Conservation (phyloP, 2,888 invertebrate genomes). For the Dryococelus australis region DNA sequence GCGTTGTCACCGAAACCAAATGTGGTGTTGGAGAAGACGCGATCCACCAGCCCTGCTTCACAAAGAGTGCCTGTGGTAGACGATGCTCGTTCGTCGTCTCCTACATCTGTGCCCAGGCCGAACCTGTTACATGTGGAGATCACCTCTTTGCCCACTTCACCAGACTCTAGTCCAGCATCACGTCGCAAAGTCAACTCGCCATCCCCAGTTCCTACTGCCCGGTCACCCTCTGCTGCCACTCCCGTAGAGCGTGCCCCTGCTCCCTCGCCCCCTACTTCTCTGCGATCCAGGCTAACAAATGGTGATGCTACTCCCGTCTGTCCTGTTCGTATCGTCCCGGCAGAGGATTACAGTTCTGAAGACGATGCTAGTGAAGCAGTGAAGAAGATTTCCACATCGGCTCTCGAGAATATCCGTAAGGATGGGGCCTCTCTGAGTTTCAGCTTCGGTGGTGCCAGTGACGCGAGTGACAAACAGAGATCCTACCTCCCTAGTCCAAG, state of each 20-base stretch:
- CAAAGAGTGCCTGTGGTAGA: neutral
- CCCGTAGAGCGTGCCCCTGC: neutral
- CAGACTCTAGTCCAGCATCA: conserved; percentile 20
- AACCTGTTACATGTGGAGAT: neutral
- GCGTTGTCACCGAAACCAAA: conserved; percentile 61
- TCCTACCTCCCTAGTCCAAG: conserved; percentile 47
- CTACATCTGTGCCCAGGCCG: neutral
- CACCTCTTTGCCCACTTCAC: conserved; percentile 21
- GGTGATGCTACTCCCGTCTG: conserved; percentile 31
- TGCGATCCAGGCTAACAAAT: conserved; percentile 31
- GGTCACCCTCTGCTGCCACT: neutral
- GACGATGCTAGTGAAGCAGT: conserved; percentile 11
- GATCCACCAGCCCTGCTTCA: neutral
- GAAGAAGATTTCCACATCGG: conserved; percentile 64
- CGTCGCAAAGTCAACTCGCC: conserved; percentile 35
- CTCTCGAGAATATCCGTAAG: conserved; percentile 72
- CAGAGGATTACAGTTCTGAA: conserved; percentile 30
- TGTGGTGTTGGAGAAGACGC: neutral
- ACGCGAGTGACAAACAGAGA: conserved; percentile 42
- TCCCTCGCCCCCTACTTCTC: neutral
- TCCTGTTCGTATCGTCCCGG: neutral
- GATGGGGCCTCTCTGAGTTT: conserved; percentile 73
- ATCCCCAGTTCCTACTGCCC: conserved; percentile 28
- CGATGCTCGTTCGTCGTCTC: neutral
- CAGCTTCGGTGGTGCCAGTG: conserved; percentile 61